Evolutionary conservation across 1,140 invertebrate genomes (phyloP), one percentile per base, ranked within the genome.

Genomic region (Manduca sexta): DNA sequence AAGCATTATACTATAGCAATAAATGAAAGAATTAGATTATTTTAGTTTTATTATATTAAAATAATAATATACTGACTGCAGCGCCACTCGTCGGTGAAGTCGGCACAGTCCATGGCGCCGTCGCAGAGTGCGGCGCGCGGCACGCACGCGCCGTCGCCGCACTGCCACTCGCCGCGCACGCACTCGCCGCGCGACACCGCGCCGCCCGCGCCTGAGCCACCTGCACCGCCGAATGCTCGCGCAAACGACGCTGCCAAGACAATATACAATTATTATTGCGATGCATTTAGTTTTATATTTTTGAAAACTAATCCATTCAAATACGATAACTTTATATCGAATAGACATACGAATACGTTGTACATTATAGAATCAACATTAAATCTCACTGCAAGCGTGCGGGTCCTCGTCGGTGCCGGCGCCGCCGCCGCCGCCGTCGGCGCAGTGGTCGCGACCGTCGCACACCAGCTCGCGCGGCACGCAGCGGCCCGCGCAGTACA

Each of bases 41-140:
- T n/a, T n/a, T n/a, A n/a, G n/a, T n/a, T n/a, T n/a, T n/a, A n/a
- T n/a, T n/a, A n/a, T n/a, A n/a, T n/a, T n/a, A n/a, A n/a, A n/a
- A n/a, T n/a, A n/a, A n/a, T n/a, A n/a, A 11, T 15, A 5, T 38
- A 73, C 64, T 48, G 10, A 76, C 76, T 69, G 64, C 76, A 77
- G 43, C 57, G 62, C 58, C 52, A 57, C 65, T 94, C 92, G 64
- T 94, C 92, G 2, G 89, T 90, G 30, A 85, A 81, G 75, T 94
- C 92, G 8, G 80, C 79, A 70, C 92, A 94, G 66, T 93, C 90
- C 46, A 87, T 64, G 30, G 79, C 85, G 4, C 89, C 88, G 74
- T 95, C 92, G 83, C 93, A 95, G 0, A 90, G 84, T 86, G 89
- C 91, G 37, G 84, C 72, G 39, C 70, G 86, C 4, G 90, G 87